phyloP scores from a whole-genome alignment of 1,140 invertebrate species.

The Panagrolaimus sp. region DNA sequence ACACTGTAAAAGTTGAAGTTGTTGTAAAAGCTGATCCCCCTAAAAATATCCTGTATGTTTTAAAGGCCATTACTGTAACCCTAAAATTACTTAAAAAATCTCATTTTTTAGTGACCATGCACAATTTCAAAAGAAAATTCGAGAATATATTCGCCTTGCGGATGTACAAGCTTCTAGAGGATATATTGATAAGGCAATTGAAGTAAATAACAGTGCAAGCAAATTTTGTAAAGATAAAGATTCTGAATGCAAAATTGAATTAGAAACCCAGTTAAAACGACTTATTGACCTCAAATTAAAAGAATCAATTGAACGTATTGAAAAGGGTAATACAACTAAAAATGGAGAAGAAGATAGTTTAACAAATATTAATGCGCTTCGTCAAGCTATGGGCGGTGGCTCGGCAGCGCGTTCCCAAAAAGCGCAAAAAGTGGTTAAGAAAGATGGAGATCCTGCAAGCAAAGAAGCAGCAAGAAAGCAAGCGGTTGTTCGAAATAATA shows the following conservation, averaged over 20 bases:
- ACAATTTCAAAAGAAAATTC: slow-evolving; percentile 57
- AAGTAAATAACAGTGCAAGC: slow-evolving; percentile 53
- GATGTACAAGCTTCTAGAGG: slow-evolving; percentile 55
- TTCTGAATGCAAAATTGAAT: slow-evolving; percentile 46
- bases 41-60: slow-evolving; percentile 55
- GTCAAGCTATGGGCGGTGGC: slow-evolving; percentile 40
- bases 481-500: not conserved
- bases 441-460: slow-evolving; percentile 14
- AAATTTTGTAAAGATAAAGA: slow-evolving; percentile 60
- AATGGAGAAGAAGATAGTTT: slow-evolving; percentile 38
- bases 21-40: slow-evolving; percentile 56
- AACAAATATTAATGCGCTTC: slow-evolving; percentile 41
- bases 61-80: not conserved
- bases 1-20: slow-evolving; percentile 55
- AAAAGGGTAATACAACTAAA: slow-evolving; percentile 46
- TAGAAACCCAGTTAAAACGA: slow-evolving; percentile 51
- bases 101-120: slow-evolving; percentile 43
- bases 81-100: slow-evolving; percentile 6
- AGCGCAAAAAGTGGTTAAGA: slow-evolving; percentile 35
- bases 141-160: slow-evolving; percentile 55
- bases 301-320: slow-evolving; percentile 56
- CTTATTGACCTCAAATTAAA: slow-evolving; percentile 57
- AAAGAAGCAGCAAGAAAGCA: slow-evolving; percentile 16
- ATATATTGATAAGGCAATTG: slow-evolving; percentile 56
- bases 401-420: slow-evolving; percentile 26